These are phyloP conservation scores for Arrhamphus sclerolepis DNA, from an alignment of 2,797 vertebrate species.

Conservation along the genomic window DNA sequence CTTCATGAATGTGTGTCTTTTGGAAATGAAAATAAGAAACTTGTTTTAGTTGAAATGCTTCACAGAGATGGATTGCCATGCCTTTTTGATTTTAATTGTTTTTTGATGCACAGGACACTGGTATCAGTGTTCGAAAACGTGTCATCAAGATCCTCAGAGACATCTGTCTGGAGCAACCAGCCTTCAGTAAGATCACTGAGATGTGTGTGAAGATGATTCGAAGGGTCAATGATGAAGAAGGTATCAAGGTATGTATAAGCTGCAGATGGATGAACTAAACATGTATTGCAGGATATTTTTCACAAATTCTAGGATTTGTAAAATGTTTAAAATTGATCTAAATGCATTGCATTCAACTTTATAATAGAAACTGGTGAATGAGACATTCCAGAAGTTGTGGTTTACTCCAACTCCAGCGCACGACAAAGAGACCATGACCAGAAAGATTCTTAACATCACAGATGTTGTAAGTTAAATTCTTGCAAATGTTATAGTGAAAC, in stretches of 20 bases:
- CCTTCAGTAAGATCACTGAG: slow-evolving; percentile 96
- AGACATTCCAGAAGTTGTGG: slow-evolving; percentile 99
- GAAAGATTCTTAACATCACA: slow-evolving; percentile 98
- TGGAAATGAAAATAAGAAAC: slow-evolving; percentile 6
- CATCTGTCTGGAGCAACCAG: slow-evolving; percentile 96
- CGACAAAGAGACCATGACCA: slow-evolving; percentile 95
- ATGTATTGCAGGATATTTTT: background rate
- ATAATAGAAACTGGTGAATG: slow-evolving; percentile 95
- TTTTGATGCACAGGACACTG: slow-evolving; percentile 87
- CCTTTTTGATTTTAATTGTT: background rate
- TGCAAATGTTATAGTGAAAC: no score
- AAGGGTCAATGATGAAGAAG: slow-evolving; percentile 97
- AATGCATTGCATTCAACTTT: background rate
- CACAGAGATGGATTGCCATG: background rate
- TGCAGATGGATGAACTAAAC: background rate
- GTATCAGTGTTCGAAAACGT: slow-evolving; percentile 96
- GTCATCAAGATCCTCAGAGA: slow-evolving; percentile 98
- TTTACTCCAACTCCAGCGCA: slow-evolving; percentile 94
- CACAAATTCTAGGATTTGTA: background rate
- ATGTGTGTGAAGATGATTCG: slow-evolving; percentile 99
- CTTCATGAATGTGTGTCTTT: background rate
- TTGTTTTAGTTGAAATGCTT: slow-evolving; percentile 3
- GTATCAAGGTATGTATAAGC: slow-evolving; percentile 89
- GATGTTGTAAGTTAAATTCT: slow-evolving; percentile 86
- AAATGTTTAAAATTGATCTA: background rate